These are phyloP conservation scores for Oreotrochilus melanogaster DNA, from an alignment of 2,113 vertebrate genomes.

Conservation along the genomic window DNA sequence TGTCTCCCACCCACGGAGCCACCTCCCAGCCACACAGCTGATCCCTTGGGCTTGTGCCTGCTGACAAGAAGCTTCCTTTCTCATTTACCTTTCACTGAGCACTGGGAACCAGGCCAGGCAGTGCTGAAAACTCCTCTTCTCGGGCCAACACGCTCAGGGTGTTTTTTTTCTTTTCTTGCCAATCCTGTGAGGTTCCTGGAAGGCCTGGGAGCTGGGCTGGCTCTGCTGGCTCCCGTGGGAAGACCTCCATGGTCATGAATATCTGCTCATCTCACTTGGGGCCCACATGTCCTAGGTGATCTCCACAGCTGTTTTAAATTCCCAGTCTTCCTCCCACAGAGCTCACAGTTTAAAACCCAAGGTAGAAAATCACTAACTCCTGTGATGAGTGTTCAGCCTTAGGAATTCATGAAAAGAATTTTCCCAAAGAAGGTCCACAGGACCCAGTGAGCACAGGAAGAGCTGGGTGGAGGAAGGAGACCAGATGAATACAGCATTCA, in stretches of 20 bases:
- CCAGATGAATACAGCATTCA: not conserved
- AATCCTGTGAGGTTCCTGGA: accelerated
- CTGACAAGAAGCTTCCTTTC: not conserved
- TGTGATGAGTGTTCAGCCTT: not conserved
- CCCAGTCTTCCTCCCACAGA: not conserved
- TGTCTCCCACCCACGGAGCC: not conserved
- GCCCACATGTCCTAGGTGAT: not conserved
- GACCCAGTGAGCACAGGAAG: not conserved
- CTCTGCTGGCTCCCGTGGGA: not conserved
- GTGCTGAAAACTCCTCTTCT: not conserved
- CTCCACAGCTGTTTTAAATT: not conserved
- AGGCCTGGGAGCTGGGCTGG: not conserved
- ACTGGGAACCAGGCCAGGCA: not conserved
- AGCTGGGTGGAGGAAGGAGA: not conserved
- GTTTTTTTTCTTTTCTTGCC: not conserved
- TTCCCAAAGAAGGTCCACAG: not conserved
- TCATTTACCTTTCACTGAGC: not conserved
- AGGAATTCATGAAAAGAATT: not conserved
- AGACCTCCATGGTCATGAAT: not conserved
- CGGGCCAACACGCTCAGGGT: accelerated
- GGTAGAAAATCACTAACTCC: not conserved
- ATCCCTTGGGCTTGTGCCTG: not conserved
- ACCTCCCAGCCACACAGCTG: not conserved
- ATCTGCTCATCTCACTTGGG: not conserved
- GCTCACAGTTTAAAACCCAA: not conserved